Base-by-base conservation (phyloP, 2,797 vertebrate genomes). In the Synaphobranchus kaupii region DNA sequence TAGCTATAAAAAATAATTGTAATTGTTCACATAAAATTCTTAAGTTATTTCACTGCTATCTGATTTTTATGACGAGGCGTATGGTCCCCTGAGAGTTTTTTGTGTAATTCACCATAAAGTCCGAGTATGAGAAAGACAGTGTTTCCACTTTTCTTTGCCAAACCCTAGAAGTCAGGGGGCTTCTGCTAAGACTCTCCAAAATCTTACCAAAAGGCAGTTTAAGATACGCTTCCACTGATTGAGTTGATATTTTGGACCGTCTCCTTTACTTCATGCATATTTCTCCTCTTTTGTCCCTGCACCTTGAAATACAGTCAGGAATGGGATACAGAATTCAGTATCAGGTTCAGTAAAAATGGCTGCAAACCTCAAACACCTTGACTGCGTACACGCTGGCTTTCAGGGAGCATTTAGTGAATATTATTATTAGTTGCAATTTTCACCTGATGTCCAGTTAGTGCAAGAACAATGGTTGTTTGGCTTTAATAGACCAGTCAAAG, bases 1-100 rank as follows among this genome's bases (percentile, higher is more conserved):
- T 54, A 73, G 84, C 73, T 71, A 52, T 83, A 84, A 44, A 87
- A 76, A 87, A 87, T 88, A 85, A 86, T 28, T 60, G 85, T 94
- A 89, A 93, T 86, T 92, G 91, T 80, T 89, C 92, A 90, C 87
- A 82, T 94, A 93, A 93, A 94, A 86, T 87, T 91, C 88, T 90
- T 81, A 56, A 73, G 91, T 87, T 90, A 92, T 84, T 90, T 89
- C 90, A 91, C 88, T 83, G 88, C 88, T 86, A 90, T 93, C 84
- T 81, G 85, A 68, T 34, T 92, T 93, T 94, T 92, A 92, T 87
- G 58, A 31, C 31, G 39, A 83, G 78, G 86, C 84, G 56, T 89
- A 85, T 90, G 85, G 89, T 92, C 89, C 89, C 89, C 84, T 90
- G 84, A 93, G 88, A 92, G 83, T 86, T 95, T 92, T 91, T 89